Evolutionary conservation across 2,113 vertebrate species (phyloP).

Genomic region (Gracilinanus agilis): DNA sequence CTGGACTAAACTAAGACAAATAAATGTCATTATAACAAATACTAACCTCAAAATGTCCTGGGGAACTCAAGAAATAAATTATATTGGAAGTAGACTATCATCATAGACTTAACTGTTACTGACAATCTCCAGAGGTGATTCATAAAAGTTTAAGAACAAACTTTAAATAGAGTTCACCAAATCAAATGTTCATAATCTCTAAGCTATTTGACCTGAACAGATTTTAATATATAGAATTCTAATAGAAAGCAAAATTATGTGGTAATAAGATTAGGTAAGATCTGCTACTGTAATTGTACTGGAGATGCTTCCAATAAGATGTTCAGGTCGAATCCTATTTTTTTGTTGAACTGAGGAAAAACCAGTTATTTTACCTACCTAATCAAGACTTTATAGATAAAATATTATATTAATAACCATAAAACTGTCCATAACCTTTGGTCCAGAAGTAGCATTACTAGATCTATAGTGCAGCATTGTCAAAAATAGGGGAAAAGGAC

Average conservation of each 20-base stretch:
- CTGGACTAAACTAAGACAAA: neutral
- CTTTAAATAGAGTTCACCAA: neutral
- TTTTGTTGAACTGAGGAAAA: neutral
- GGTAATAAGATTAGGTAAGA: neutral
- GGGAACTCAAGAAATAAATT: neutral
- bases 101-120: neutral
- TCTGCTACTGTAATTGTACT: neutral
- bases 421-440: no score
- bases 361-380: neutral
- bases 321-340: neutral
- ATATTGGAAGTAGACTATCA: neutral
- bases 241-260: neutral
- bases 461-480: no score
- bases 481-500: no score
- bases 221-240: neutral
- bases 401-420: no score
- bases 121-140: neutral
- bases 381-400: neutral
- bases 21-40: neutral
- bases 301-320: neutral
- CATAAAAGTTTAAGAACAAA: neutral
- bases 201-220: neutral
- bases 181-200: neutral
- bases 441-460: no score
- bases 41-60: neutral